Base-by-base conservation (phyloP, 35 echinoderm and acorn worm genomes). In the Lytechinus variegatus region DNA sequence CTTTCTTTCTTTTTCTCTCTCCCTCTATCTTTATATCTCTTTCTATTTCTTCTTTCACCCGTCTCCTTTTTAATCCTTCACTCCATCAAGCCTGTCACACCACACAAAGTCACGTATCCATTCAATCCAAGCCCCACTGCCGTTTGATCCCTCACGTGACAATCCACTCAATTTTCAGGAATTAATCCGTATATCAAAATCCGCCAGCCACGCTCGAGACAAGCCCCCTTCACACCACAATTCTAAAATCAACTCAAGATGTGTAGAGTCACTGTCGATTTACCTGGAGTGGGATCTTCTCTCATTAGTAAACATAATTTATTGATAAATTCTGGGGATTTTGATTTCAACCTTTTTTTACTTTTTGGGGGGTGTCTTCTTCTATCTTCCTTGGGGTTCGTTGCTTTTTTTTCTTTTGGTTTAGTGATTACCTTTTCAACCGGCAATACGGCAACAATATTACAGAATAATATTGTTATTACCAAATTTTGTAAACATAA, bases 101-200 rank as follows among this genome's bases (percentile, higher is more conserved):
- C 33, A 52, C 14, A 7, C 88, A 5, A 28, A 90, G 88, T 90
- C 88, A 44, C 88, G 88, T 90, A 52, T 90, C 29, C 52, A 90
- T 90, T 90, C 88, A 90, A 90, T 90, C 88, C 88, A 19, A 9
- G 66, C 14, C 88, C 88, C 88, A 90, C 88, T 52, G 88, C n/a
- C 27, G 88, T 90, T 90, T 90, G 88, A 90, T 90, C 92, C 92
- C 92, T 27, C 57, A 24, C 92, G 92, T 93, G 92, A 93, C 92
- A 93, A 93, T 93, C 55, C 92, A 93, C 92, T 93, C 92, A 93
- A 93, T 93, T 93, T 93, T 93, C 92, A 54, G 92, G 92, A 93
- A 93, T 93, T 93, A 93, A 93, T 93, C 92, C 92, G 92, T 93
- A 93, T 93, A 93, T 93, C 92, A 93, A 93, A 93, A 55, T 28